Conservation (phyloP, 2,113 vertebrate genomes). For the Holacanthus passer region DNA sequence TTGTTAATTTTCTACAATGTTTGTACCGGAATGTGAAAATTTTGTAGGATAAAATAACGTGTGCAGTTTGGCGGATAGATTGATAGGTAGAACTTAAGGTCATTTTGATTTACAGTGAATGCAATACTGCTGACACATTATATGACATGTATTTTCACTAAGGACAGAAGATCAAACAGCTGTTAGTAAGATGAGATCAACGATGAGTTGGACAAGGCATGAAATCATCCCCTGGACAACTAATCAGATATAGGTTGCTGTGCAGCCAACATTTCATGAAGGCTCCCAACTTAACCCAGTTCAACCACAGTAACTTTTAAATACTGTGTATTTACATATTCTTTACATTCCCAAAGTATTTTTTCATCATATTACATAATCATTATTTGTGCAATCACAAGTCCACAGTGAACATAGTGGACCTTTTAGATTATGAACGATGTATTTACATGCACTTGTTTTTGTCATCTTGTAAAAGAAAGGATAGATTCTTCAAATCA, state of each 20-base stretch:
- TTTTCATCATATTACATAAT: too few species aligned
- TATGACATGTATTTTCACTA: background rate
- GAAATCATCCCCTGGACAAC: constrained; percentile 8
- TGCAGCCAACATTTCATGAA: background rate
- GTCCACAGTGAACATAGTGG: background rate
- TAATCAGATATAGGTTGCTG: background rate
- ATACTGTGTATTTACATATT: background rate
- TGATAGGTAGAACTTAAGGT: background rate
- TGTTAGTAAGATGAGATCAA: constrained; percentile 14
- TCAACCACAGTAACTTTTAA: background rate
- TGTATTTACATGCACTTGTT: background rate
- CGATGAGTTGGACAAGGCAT: constrained; percentile 2
- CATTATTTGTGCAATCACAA: background rate
- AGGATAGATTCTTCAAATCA: background rate
- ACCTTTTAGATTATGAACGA: too few species aligned
- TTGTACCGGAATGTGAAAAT: background rate
- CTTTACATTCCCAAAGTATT: background rate
- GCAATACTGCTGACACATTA: background rate
- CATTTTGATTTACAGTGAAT: background rate
- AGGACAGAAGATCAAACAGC: constrained; percentile 5
- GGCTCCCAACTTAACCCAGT: background rate
- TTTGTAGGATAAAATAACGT: background rate
- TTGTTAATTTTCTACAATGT: background rate
- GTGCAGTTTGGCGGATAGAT: background rate
- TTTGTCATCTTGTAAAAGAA: background rate